Conservation (phyloP, 53 echinoderm and acorn worm species). For the Paracentrotus lividus region DNA sequence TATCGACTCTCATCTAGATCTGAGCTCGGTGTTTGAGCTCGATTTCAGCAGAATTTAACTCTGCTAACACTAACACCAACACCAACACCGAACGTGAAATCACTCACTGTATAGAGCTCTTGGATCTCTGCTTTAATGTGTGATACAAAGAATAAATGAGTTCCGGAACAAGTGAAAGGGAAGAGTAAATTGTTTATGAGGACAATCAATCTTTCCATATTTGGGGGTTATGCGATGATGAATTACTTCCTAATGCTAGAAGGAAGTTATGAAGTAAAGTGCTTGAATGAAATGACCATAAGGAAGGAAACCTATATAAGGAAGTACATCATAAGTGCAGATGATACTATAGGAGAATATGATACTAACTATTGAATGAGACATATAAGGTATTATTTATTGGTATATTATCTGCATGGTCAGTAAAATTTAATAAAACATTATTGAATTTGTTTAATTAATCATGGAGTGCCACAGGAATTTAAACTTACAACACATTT, state of each 20-base stretch:
- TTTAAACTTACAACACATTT: too few species aligned
- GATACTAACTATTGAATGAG: neutral
- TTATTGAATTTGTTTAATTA: too few species aligned
- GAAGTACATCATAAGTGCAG: neutral
- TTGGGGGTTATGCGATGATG: neutral
- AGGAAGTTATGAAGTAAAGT: constrained; percentile 18
- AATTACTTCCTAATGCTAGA: neutral
- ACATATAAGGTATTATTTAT: neutral
- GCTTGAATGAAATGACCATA: neutral
- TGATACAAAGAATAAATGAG: neutral
- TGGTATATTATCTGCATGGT: neutral
- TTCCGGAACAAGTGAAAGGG: neutral
- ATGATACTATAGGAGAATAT: neutral
- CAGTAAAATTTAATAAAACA: too few species aligned
- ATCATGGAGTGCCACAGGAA: too few species aligned
- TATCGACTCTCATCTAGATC: too few species aligned
- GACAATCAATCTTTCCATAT: neutral
- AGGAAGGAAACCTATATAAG: neutral
- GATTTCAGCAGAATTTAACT: too few species aligned
- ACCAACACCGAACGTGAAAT: too few species aligned
- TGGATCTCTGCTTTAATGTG: too few species aligned
- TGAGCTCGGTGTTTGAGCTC: too few species aligned
- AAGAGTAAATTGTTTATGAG: neutral
- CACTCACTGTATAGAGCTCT: too few species aligned
- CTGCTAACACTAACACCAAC: too few species aligned